Evolutionary conservation across 2,113 vertebrate species (phyloP), one percentile per base, ranked within the genome.

Genomic region (Elachura formosa): DNA sequence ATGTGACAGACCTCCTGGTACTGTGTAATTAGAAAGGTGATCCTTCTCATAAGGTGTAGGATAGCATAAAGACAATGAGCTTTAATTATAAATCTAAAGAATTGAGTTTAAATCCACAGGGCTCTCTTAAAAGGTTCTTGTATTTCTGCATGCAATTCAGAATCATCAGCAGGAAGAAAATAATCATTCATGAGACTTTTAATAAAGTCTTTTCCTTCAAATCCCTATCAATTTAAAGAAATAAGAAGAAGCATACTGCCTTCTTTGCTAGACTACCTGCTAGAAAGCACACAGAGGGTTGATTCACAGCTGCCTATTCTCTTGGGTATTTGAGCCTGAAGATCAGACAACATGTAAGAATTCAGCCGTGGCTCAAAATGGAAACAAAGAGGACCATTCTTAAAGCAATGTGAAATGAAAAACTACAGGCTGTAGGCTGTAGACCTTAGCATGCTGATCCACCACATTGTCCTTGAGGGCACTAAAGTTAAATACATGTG

Each of bases 371-470:
- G 93, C 95, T 98, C 96, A 96, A 98, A 98, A 97, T 96, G 96
- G 96, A 98, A 98, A 98, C 97, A 98, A 98, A 98, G 97, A 97
- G 64, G 82, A 97, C 97, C 97, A 97, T 98, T 98, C 97, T 98
- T 97, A 93, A 61, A 71, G 96, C 96, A 96, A 96, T 25, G 86
- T 93, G 94, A 97, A 97, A 97, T 96, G 94, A 97, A 98, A 97
- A 97, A 96, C 96, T 96, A 94, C 92, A 92, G 96, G 87, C 97
- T 97, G 86, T 79, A 96, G 94, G 90, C 71, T n/a, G 41, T 66
- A 97, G 95, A 92, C 95, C 94, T 96, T 92, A 96, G 95, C 92
- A 95, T 61, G 92, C 94, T 97, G 94, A 90, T 97, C 96, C 86
- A 97, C 94, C 82, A 96, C 93, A 96, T 97, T 97, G 97, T 98